Evolutionary conservation across 2,113 vertebrate species (phyloP), one percentile per base, ranked within the genome.

Genomic region (Leptosomus discolor): DNA sequence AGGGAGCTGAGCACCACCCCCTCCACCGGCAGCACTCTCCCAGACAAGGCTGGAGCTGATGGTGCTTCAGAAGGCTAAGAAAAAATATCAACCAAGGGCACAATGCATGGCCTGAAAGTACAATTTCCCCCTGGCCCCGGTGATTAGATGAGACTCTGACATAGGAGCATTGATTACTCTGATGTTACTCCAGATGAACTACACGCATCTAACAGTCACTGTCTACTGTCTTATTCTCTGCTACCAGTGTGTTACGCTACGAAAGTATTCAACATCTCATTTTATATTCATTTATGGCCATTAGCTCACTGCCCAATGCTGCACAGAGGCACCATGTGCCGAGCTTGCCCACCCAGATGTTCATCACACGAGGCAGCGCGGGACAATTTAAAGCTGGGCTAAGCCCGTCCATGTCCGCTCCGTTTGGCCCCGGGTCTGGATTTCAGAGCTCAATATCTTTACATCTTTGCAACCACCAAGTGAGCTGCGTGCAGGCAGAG

Each of bases 211-310:
- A 64, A 58, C 37, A 50, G 24, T 23, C 3, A 0, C 8, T 39
- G 74, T 46, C 37, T 79, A 8, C 12, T 83, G 78, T 70, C 21
- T 53, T 50, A 51, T 68, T 43, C 53, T 15, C 2, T 15, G 16
- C 37, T 53, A 39, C 15, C 46, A 9, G 29, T 2, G 22, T 5
- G 17, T 22, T 45, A 30, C 1, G 0, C 63, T 29, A 61, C 2
- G 5, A 5, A 63, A 78, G 15, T 14, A 16, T 54, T 26, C 37
- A 22, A 1, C n/a, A n/a, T 9, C 60, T 84, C 43, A 22, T 77
- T 89, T 78, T n/a, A 13, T 54, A 37, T 91, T 77, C 6, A 73
- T 61, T 88, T 83, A 14, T 51, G 74, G 65, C 73, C 82, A 60
- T 43, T 20, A 63, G 53, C 70, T 90, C 60, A 8, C 39, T 60